Evolutionary conservation across 2,888 invertebrate genomes (phyloP), one percentile per base, ranked within the genome.

Genomic region (Tridacna crocea): DNA sequence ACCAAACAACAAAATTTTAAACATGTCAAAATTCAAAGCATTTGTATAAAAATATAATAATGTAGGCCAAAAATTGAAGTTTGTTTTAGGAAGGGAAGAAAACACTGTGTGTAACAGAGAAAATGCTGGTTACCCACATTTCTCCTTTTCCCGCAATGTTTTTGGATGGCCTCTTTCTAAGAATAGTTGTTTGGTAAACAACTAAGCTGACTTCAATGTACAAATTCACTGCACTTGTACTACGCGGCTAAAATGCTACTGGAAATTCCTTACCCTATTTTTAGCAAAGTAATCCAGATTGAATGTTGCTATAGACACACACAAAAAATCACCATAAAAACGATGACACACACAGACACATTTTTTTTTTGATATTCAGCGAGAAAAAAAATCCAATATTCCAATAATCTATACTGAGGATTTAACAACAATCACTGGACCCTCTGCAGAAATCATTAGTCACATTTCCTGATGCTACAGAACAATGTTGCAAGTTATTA

Each of bases 281-380:
- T 73, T 63, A 26, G 63, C 78, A 66, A 78, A 78, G 65, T 78
- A 78, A 61, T 78, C 78, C 78, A 78, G 78, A 51, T 48, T 78
- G 78, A 65, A 51, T 61, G 22, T 65, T 68, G 19, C n/a, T 70
- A 48, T 70, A 46, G 48, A 46, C 48, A 22, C 70, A 51, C 48
- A 51, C 47, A n/a, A 61, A 61, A 61, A 51, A 48, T 70, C 51
- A 70, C 70, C 70, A 70, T 70, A 70, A 46, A 36, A 70, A 48
- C 19, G 51, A 70, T 48, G 70, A 70, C 70, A 70, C 51, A 36
- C 36, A 22, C 70, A 24, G 22, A 47, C 70, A 11, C 15, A 48
- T 22, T 51, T 36, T 51, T 22, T 51, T 70, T 47, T 4, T 36
- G 36, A 36, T 8, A 51, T 70, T 70, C 70, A 8, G 70, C 24